Percentiles rank a stretch among this genome's conserved stretches.
These are phyloP conservation scores for Coenonympha arcania DNA, from an alignment of 2,888 invertebrate genomes.

Conservation along the genomic window DNA sequence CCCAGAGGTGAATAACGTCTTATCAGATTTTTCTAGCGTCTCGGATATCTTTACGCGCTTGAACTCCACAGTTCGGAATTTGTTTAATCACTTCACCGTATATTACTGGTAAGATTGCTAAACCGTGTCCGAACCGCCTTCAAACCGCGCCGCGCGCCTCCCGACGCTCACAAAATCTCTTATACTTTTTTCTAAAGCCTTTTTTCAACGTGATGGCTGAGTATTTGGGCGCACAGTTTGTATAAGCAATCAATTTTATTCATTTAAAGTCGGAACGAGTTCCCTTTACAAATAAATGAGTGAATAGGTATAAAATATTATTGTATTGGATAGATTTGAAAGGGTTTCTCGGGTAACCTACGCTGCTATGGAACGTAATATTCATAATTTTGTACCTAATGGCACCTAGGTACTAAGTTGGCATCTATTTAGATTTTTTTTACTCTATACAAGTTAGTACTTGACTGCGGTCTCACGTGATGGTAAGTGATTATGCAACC, in stretches of 20 bases:
- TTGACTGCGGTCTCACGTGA: too few relatives aligned
- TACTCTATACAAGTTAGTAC: too few relatives aligned
- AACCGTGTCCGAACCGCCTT: slow-evolving; percentile 35
- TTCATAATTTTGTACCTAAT: slow-evolving; percentile 21
- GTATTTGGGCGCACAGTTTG: slow-evolving; percentile 74
- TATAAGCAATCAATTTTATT: slow-evolving; percentile 75
- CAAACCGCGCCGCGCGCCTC: slow-evolving; percentile 39
- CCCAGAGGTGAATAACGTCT: too few relatives aligned
- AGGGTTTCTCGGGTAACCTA: slow-evolving; percentile 36
- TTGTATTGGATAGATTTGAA: slow-evolving; percentile 42
- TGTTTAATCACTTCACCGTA: too few relatives aligned
- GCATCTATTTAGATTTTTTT: too few relatives aligned
- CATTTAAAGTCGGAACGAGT: slow-evolving; percentile 67
- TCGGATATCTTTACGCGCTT: too few relatives aligned
- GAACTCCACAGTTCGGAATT: too few relatives aligned
- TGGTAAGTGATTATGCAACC: too few relatives aligned
- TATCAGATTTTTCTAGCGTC: too few relatives aligned
- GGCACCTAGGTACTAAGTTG: too few relatives aligned
- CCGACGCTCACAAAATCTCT: slow-evolving; percentile 48
- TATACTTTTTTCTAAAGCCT: slow-evolving; percentile 60
- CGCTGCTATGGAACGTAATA: slow-evolving; percentile 44
- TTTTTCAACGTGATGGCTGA: slow-evolving; percentile 72
- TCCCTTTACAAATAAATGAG: slow-evolving; percentile 67
- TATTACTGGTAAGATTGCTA: background rate
- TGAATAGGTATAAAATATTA: slow-evolving; percentile 54